These are phyloP conservation scores for Dendrocincla fuliginosa DNA, from an alignment of 2,797 vertebrate species.

Conservation along the genomic window DNA sequence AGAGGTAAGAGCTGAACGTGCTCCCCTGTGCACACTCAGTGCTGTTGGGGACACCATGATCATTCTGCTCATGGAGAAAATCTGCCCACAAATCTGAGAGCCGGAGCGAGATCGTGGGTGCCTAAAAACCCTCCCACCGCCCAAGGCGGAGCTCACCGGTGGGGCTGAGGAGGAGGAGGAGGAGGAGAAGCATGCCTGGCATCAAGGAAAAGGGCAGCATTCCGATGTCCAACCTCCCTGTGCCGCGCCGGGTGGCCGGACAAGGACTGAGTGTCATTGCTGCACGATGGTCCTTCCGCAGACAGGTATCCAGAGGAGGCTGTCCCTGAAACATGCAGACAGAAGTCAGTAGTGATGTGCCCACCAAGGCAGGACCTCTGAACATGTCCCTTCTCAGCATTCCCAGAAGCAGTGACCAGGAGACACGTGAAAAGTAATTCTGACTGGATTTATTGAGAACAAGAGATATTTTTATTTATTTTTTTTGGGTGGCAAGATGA, in stretches of 20 bases:
- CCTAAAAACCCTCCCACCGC: accelerated
- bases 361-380: not conserved
- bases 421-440: not conserved
- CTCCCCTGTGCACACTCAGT: accelerated
- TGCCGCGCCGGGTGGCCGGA: slow-evolving; percentile 6
- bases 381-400: not conserved
- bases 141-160: slow-evolving; percentile 68
- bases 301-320: not conserved
- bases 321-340: slow-evolving; percentile 50
- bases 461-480: accelerated
- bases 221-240: slow-evolving; percentile 71
- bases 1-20: not conserved
- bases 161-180: slow-evolving; percentile 77
- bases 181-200: slow-evolving; percentile 75
- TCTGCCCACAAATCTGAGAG: not conserved
- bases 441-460: not conserved
- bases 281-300: not conserved
- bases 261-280: slow-evolving; percentile 56
- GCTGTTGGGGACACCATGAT: accelerated
- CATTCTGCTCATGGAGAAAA: not conserved
- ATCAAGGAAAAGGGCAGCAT: slow-evolving; percentile 71
- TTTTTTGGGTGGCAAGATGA: not conserved
- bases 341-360: not conserved
- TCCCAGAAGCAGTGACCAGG: not conserved
- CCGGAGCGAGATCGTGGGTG: accelerated